Base-by-base conservation (phyloP, 2,888 invertebrate genomes). In the Thumatha senex region DNA sequence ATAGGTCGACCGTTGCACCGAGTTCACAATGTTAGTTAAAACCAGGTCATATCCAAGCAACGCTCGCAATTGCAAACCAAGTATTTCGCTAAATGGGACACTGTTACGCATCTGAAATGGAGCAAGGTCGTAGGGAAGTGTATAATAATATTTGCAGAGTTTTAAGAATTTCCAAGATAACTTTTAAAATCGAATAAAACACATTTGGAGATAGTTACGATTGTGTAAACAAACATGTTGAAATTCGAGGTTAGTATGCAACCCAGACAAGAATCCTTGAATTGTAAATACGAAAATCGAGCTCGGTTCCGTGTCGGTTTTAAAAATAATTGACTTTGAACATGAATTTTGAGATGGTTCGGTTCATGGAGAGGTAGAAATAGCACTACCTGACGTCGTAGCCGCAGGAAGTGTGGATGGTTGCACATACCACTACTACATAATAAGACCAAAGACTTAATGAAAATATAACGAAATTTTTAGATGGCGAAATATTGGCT, bases 361-460 rank as follows among this genome's bases (percentile, higher is more conserved):
- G 77, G 85, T 86, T 86, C 82, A 86, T 74, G 84, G 82, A 82
- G 81, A 84, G 72, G 80, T 83, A 80, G 79, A 86, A 86, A 87
- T 86, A 86, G 82, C 78, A 84, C 71, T 79, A 84, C 80, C 86
- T 84, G 86, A 80, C 84, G 58, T 54, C 46, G 76, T 74, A 61
- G 57, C 45, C 77, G 74, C 88, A 84, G 88, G 89, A 87, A 86
- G 83, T 81, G 76, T 73, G 81, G 76, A 68, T 78, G 78, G 74
- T 57, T 74, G 78, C 70, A 66, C 80, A 71, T 64, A 71, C 75
- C 60, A 70, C 64, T 70, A 61, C 58, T 58, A 68, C 35, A 24
- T 62, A 68, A 67, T 66, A 58, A 63, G 51, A 64, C 3, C 67
- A 67, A 58, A 63, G 54, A 54, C 33, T 43, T 43, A 56, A 61